Percentiles rank a stretch among this genome's conserved stretches.
phyloP scores from a whole-genome alignment of 1,140 invertebrate species.

The Drosophila equinoxialis region DNA sequence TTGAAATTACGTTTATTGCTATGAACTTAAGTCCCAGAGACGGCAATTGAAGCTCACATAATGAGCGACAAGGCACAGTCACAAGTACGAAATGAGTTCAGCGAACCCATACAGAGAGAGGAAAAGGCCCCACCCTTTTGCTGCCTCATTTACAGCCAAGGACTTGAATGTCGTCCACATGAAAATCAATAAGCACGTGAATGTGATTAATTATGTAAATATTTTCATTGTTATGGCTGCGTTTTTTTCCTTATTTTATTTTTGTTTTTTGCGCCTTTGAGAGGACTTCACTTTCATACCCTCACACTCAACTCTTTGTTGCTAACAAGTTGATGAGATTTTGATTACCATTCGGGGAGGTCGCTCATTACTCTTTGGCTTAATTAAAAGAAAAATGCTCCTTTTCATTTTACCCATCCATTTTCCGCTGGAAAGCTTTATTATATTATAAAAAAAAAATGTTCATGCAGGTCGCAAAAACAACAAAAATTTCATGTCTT shows the following conservation, averaged over 20 bases:
- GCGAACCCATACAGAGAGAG: conserved; percentile 39
- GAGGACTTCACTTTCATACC: neutral
- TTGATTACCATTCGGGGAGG: conserved; percentile 51
- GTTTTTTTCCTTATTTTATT: conserved; percentile 1
- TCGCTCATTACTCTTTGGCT: conserved; percentile 33
- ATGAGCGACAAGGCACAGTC: conserved; percentile 28
- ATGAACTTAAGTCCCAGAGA: conserved; percentile 47
- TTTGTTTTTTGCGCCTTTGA: neutral
- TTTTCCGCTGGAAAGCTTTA: neutral
- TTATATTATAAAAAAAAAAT: neutral
- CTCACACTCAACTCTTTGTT: conserved; percentile 13
- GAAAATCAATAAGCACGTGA: conserved; percentile 60
- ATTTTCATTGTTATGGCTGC: conserved; percentile 42
- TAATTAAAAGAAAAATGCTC: conserved; percentile 47
- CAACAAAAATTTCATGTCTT: too few relatives aligned
- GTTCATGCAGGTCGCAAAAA: too few relatives aligned
- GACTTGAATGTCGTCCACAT: conserved; percentile 1
- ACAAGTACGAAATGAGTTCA: conserved; percentile 50
- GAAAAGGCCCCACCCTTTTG: neutral
- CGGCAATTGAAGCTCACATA: conserved; percentile 44
- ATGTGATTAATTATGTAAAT: conserved; percentile 72
- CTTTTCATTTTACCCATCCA: conserved; percentile 9
- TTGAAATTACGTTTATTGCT: conserved; percentile 69
- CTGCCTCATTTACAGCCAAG: too few relatives aligned
- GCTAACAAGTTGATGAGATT: conserved; percentile 53